These are phyloP conservation scores for Daktulosphaira vitifoliae DNA, from an alignment of 1,140 invertebrate genomes.

Conservation along the genomic window DNA sequence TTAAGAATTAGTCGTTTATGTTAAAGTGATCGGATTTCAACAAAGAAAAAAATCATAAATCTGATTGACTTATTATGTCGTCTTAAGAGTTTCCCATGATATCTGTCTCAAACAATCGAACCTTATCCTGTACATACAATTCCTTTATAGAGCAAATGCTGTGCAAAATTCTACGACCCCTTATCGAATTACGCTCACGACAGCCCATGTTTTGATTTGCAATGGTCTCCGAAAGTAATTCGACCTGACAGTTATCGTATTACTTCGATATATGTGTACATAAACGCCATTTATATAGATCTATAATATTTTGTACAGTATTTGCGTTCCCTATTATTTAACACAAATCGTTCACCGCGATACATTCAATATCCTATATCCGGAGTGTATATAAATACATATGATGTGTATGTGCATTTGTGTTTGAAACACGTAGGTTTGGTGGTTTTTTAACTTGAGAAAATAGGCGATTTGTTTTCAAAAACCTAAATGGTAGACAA, in stretches of 20 bases:
- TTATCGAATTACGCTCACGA: slow-evolving; percentile 6
- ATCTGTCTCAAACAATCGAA: neutral
- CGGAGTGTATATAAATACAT: slow-evolving; percentile 15
- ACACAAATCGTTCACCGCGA: slow-evolving; percentile 17
- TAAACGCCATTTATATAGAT: neutral
- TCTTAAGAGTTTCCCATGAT: slow-evolving; percentile 7
- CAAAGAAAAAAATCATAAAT: neutral
- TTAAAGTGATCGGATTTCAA: too few relatives aligned
- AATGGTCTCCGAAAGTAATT: slow-evolving; percentile 14
- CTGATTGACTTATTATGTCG: slow-evolving; percentile 27
- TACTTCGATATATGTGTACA: slow-evolving; percentile 10
- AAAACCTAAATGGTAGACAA: neutral
- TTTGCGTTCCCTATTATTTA: neutral
- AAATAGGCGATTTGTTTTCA: slow-evolving; percentile 33
- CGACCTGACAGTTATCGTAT: slow-evolving; percentile 34
- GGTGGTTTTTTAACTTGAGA: neutral
- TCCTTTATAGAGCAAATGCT: neutral
- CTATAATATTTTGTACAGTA: neutral
- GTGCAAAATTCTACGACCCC: slow-evolving; percentile 13
- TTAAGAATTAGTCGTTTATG: too few relatives aligned
- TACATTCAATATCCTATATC: slow-evolving; percentile 32
- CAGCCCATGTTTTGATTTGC: slow-evolving; percentile 23
- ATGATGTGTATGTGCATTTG: too few relatives aligned
- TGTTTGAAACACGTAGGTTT: neutral
- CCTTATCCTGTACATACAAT: neutral